Percentiles rank a stretch among this genome's conserved stretches.
These are phyloP conservation scores for Channa argus DNA, from an alignment of 2,113 vertebrate species.

Conservation along the genomic window DNA sequence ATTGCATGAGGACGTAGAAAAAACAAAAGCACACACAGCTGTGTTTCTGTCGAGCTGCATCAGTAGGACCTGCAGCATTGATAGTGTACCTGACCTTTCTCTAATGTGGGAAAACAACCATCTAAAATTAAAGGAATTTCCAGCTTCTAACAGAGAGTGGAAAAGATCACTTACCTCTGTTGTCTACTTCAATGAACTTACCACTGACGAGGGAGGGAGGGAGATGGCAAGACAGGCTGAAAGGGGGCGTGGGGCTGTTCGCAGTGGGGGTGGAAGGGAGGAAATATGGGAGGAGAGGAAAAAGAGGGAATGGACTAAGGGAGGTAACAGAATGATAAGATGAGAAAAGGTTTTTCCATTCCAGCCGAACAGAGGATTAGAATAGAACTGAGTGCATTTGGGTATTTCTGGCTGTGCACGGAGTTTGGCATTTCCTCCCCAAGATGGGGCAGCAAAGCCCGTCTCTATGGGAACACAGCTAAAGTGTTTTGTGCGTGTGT, in stretches of 20 bases:
- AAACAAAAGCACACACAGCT: background rate
- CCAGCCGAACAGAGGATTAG: constrained; percentile 31
- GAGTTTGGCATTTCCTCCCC: constrained; percentile 73
- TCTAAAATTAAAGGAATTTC: constrained; percentile 10
- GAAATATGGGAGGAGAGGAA: constrained; percentile 8
- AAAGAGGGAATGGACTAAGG: constrained; percentile 20
- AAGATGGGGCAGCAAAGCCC: constrained; percentile 41
- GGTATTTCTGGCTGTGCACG: constrained; percentile 27
- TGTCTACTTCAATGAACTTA: constrained; percentile 63
- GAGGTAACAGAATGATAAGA: constrained; percentile 47
- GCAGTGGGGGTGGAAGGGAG: too few species aligned
- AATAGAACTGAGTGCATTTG: constrained; percentile 33
- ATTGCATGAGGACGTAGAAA: background rate
- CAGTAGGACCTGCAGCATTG: background rate
- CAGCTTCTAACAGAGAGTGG: constrained; percentile 15
- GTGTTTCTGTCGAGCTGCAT: constrained; percentile 11
- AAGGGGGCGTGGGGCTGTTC: background rate
- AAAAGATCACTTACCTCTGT: constrained; percentile 73
- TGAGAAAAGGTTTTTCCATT: constrained; percentile 28
- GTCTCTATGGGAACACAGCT: constrained; percentile 74
- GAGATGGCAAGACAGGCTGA: background rate
- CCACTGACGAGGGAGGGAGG: constrained; percentile 23
- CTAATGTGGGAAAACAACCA: constrained; percentile 20
- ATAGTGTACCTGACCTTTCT: constrained; percentile 21
- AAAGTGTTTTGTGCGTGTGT: constrained; percentile 57